Conservation (phyloP, 1,140 invertebrate species). For the Bombus waltoni region DNA sequence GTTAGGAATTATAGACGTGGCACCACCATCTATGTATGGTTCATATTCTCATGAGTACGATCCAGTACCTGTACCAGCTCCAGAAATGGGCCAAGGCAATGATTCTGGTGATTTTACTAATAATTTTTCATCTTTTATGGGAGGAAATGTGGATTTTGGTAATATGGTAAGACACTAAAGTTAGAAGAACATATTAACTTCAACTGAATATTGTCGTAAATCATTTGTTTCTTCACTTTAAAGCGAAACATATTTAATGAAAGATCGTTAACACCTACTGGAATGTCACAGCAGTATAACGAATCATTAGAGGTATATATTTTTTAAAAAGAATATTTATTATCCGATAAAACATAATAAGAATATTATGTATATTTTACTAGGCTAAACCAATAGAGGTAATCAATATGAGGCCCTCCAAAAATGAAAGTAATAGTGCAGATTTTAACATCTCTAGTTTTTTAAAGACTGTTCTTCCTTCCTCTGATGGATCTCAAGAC, state of each 20-base stretch:
- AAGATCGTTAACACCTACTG: slow-evolving; percentile 70
- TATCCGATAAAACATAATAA: not conserved
- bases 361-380: slow-evolving; percentile 41
- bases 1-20: slow-evolving; percentile 76
- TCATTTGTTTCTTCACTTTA: slow-evolving; percentile 43
- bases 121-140: slow-evolving; percentile 81
- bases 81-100: slow-evolving; percentile 69
- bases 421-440: slow-evolving; percentile 71
- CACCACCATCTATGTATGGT: slow-evolving; percentile 79
- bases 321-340: slow-evolving; percentile 26
- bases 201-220: not conserved
- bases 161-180: slow-evolving; percentile 73
- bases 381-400: slow-evolving; percentile 84
- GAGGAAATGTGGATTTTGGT: slow-evolving; percentile 81
- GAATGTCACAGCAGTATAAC: slow-evolving; percentile 74
- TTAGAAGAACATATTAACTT: not conserved
- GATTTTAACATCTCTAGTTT: slow-evolving; percentile 80
- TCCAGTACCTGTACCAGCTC: slow-evolving; percentile 72
- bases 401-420: slow-evolving; percentile 77
- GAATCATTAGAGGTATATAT: slow-evolving; percentile 77
- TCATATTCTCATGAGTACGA: slow-evolving; percentile 80
- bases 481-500: slow-evolving; percentile 66
- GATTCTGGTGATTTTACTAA: slow-evolving; percentile 76
- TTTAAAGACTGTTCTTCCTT: slow-evolving; percentile 78
- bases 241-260: slow-evolving; percentile 81